Conservation (phyloP, 2,113 vertebrate species). For the Chelonoidis abingdonii region DNA sequence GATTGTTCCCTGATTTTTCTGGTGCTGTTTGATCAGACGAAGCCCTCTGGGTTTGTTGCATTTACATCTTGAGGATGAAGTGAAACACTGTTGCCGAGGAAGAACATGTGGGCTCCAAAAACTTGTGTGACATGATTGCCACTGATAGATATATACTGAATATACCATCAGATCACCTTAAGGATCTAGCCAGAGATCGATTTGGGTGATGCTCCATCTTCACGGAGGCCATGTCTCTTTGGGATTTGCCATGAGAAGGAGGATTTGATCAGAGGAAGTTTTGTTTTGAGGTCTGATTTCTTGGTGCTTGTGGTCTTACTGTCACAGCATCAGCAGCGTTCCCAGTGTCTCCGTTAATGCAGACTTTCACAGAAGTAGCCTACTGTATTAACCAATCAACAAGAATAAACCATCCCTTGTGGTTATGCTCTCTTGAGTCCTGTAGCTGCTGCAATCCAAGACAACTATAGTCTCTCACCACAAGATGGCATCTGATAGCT, state of each 20-base stretch:
- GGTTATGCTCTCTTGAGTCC: not conserved
- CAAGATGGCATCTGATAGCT: conserved; percentile 34
- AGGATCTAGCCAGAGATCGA: not conserved
- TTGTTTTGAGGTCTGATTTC: not conserved
- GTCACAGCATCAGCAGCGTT: not conserved
- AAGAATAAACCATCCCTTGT: fast-evolving
- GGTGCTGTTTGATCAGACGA: not conserved
- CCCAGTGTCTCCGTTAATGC: not conserved
- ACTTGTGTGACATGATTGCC: not conserved
- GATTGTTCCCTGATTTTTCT: not conserved
- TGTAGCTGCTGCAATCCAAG: fast-evolving
- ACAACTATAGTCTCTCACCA: not conserved
- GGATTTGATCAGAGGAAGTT: not conserved
- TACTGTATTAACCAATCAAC: not conserved
- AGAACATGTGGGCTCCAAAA: not conserved
- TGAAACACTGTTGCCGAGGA: not conserved
- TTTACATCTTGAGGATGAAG: not conserved
- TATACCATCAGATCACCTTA: not conserved
- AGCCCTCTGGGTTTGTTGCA: not conserved
- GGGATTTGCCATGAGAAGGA: not conserved
- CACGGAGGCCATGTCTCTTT: not conserved
- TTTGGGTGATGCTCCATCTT: not conserved
- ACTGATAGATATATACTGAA: not conserved
- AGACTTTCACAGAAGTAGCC: not conserved
- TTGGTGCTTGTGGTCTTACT: not conserved